These are phyloP conservation scores for Nyctibius grandis DNA, from an alignment of 2,797 vertebrate genomes.

Conservation along the genomic window DNA sequence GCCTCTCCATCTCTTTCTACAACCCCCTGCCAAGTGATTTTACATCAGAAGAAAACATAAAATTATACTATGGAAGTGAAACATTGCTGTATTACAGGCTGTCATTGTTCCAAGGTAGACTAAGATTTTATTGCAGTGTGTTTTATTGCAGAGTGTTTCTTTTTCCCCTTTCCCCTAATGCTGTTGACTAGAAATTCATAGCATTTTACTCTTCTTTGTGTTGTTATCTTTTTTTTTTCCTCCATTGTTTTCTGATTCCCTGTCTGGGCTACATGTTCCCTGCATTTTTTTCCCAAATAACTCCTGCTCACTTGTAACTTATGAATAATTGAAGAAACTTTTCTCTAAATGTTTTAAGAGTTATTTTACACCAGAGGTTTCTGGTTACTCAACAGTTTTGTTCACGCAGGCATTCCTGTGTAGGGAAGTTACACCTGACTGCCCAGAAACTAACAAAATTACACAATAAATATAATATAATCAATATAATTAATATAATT, in stretches of 20 bases:
- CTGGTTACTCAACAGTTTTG: background rate
- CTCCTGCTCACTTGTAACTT: background rate
- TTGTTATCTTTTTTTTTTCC: background rate
- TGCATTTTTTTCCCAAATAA: background rate
- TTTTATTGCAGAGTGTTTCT: background rate
- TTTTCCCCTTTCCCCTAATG: background rate
- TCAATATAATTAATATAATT: background rate
- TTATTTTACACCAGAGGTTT: background rate
- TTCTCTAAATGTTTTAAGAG: background rate
- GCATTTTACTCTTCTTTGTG: background rate
- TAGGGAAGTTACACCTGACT: background rate
- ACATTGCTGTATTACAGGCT: background rate
- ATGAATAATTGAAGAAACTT: background rate
- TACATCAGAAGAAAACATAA: slow-evolving; percentile 39
- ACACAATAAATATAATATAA: no score
- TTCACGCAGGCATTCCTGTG: background rate
- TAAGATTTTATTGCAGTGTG: background rate
- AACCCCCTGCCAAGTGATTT: slow-evolving; percentile 31
- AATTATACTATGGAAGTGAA: slow-evolving; percentile 28
- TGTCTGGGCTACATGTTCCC: background rate
- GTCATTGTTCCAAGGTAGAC: background rate
- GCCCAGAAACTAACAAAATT: background rate
- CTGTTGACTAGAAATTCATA: background rate
- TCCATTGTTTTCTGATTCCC: background rate
- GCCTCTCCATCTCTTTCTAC: slow-evolving; percentile 5